Evolutionary conservation across 2,888 invertebrate species (phyloP), one percentile per base, ranked within the genome.

Genomic region (Merodon equestris): DNA sequence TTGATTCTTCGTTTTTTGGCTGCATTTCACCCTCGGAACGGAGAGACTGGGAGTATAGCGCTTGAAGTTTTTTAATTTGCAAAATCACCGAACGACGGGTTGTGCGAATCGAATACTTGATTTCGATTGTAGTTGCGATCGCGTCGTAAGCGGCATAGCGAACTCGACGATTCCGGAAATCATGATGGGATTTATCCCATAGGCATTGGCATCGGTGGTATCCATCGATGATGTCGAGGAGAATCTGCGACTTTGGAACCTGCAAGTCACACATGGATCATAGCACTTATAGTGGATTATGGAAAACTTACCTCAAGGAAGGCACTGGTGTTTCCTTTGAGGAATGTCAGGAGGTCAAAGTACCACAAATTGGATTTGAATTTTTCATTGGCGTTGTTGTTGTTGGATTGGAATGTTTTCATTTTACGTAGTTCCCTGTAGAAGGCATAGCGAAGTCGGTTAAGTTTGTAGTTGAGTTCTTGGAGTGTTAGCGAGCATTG

Each of bases 141-240:
- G 72, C 72, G 14, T 72, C 72, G n/a, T 72, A 72, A 9, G 72
- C 72, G 5, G 72, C 64, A 15, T 72, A 53, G 1, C 72, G 72
- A 12, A 72, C 72, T 7, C 64, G 57, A 1, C 72, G 72, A 53
- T 64, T 72, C 1, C 64, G 64, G 9, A 72, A 72, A 9, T 72
- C 72, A 9, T 64, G 72, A 12, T 72, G 72, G 10, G 72, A 47
- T 19, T 54, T 64, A 40, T 72, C 58, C 72, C 72, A 72, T 1
- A 72, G 27, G n/a, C 72, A 72, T 27, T 72, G 57, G 9, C 72
- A 64, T 18, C 72, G 34, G 17, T 58, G 14, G 12, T 51, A 58
- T 3, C 64, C 72, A 12, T 72, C 72, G 13, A 72, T 64, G 12
- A 72, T 64, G 14, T 72, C 72, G 45, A 72, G 64, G 1, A 72